Base-by-base conservation (phyloP, 2,888 invertebrate genomes). In the Acanthoscelides obtectus region DNA sequence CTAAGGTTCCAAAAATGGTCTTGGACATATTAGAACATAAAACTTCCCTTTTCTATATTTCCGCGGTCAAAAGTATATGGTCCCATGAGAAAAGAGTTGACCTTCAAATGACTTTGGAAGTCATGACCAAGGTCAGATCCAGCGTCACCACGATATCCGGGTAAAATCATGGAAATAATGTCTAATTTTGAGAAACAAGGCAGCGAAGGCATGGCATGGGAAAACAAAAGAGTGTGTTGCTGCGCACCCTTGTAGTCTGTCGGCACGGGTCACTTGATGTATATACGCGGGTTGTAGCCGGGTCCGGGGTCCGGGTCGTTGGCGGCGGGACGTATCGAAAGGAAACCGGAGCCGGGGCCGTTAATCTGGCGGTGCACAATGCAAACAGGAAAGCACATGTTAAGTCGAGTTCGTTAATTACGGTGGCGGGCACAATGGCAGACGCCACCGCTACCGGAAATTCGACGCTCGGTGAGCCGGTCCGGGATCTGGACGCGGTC, bases 381-480 rank as follows among this genome's bases (percentile, higher is more conserved):
- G 84, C 85, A 79, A 82, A 81, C 86, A 86, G 86, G 86, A 86
- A 86, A 86, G 86, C 86, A 86, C 86, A 86, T 86, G 86, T 86
- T 86, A 86, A 86, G 86, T 86, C 86, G 86, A 86, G 86, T 86
- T 86, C 84, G 85, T 86, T 86, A 86, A 86, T 86, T 86, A 86
- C 83, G 84, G 83, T 84, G 83, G 84, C 84, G 82, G 81, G 81
- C 82, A 75, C 75, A 75, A 75, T 75, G 75, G 75, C 70, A 69
- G 71, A 25, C 73, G 73, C 73, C 75, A 73, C 20, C 45, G 8
- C 64, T 12, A 22, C 22, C 22, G 25, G 22, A 21, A 22, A 21
- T 64, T 21, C 22, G 63, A 22, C 63, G 64, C 21, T 64, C 69
- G 19, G 21, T 20, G 69, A 20, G 1, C 22, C 21, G 21, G 19